Conservation (phyloP, 2,113 vertebrate genomes). For the Podiceps cristatus region DNA sequence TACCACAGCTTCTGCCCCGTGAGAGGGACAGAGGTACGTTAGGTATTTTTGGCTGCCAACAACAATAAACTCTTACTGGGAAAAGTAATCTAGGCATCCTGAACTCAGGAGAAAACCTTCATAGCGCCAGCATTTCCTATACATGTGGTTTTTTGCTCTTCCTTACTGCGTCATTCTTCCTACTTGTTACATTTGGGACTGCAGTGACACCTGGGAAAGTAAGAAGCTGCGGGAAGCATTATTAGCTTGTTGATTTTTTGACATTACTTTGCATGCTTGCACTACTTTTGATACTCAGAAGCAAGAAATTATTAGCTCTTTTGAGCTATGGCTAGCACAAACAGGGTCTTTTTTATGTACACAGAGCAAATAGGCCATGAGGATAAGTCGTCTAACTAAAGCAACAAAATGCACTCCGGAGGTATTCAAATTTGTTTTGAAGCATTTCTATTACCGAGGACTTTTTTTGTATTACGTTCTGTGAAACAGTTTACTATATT, state of each 20-base stretch:
- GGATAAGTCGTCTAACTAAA: background rate
- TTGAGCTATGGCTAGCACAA: background rate
- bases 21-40: background rate
- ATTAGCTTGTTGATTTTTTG: background rate
- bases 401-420: background rate
- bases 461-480: background rate
- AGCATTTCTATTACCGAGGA: background rate
- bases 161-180: background rate
- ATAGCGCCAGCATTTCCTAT: background rate
- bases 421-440: background rate
- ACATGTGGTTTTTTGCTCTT: background rate
- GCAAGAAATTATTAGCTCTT: background rate
- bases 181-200: background rate
- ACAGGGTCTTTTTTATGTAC: accelerated
- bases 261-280: background rate
- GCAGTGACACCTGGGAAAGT: background rate
- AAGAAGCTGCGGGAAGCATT: background rate
- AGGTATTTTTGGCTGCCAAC: background rate
- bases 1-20: background rate
- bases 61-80: background rate
- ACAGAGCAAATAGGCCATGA: background rate
- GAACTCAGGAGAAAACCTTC: background rate
- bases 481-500: background rate
- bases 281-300: background rate
- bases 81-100: background rate